Evolutionary conservation across 2,888 invertebrate genomes (phyloP), one percentile per base, ranked within the genome.

Genomic region (Diarsia dahlii): DNA sequence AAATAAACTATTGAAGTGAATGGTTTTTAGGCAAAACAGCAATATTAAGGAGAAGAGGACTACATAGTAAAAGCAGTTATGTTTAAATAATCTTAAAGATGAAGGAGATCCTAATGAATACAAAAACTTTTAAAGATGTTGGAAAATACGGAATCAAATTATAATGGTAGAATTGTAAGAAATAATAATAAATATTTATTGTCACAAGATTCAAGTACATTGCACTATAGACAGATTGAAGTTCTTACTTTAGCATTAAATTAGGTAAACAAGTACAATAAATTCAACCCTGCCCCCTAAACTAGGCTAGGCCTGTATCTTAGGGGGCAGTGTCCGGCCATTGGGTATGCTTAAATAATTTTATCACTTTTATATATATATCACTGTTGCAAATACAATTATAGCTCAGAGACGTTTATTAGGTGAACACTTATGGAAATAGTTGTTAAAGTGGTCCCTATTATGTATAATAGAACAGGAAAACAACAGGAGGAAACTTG

Each of bases 381-480:
- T 34, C n/a, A 54, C 1, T n/a, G 13, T 46, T 2, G 54, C 12
- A 15, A 15, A 50, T 76, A 66, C 2, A 45, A 58, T 52, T 39
- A 50, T 63, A 62, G 8, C 39, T 39, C 39, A 39, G 8, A 64
- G 5, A 39, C 18, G 46, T 13, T 58, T 64, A 58, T 34, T 34
- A 48, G 13, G 48, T 68, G 50, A 58, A 75, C 67, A 76, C n/a
- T 85, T 73, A 84, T 82, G 67, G 66, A 72, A 87, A 84, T 82
- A 78, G 70, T 70, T 66, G 70, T 46, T 72, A 73, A 82, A 85
- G 79, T 78, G 76, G 70, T 66, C 60, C 50, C 66, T 80, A 81
- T 86, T 84, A 86, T 76, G 20, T 66, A n/a, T 64, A 78, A 74
- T 73, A 46, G 84, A 64, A 80, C 78, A 87, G 81, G 87, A 83